phyloP scores from a whole-genome alignment of 2,797 vertebrate species.

The Enteromius paludinosus region DNA sequence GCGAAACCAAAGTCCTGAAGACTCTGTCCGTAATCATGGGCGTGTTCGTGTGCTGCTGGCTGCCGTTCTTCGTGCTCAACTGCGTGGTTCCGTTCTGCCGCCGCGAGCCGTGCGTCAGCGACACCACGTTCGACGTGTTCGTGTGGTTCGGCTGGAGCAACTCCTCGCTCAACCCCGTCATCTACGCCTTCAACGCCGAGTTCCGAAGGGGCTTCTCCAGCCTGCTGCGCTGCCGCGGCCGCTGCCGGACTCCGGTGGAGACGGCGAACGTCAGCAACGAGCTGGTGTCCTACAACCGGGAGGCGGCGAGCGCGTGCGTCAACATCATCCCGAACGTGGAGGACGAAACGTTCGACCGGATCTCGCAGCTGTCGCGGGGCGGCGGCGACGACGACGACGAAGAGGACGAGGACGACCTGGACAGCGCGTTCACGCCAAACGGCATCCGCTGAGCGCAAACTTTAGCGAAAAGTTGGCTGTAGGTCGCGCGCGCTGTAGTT shows the following conservation, averaged over 20 bases:
- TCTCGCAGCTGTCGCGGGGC: slow-evolving; percentile 80
- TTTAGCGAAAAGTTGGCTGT: background rate
- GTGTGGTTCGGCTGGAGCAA: slow-evolving; percentile 98
- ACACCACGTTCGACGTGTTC: slow-evolving; percentile 92
- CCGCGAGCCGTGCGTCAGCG: slow-evolving; percentile 88
- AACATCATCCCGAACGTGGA: slow-evolving; percentile 88
- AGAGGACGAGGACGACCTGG: background rate
- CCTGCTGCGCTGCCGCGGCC: slow-evolving; percentile 85
- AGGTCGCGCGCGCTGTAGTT: too few species aligned
- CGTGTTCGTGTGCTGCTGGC: slow-evolving; percentile 95
- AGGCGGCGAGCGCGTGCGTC: slow-evolving; percentile 83
- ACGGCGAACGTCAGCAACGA: slow-evolving; percentile 92
- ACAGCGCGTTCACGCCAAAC: background rate
- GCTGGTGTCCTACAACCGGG: slow-evolving; percentile 90
- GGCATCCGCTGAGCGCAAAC: background rate
- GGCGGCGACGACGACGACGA: slow-evolving; percentile 23
- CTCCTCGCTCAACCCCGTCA: slow-evolving; percentile 93
- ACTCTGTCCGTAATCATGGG: slow-evolving; percentile 94
- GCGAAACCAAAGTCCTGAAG: slow-evolving; percentile 94
- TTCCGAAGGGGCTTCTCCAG: slow-evolving; percentile 91
- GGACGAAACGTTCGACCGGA: slow-evolving; percentile 82
- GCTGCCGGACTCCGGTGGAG: slow-evolving; percentile 85
- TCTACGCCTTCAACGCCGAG: slow-evolving; percentile 95
- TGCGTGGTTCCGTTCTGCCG: slow-evolving; percentile 96
- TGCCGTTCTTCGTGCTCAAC: slow-evolving; percentile 94